These are phyloP conservation scores for Lathronympha strigana DNA, from an alignment of 2,888 invertebrate species.

Conservation along the genomic window DNA sequence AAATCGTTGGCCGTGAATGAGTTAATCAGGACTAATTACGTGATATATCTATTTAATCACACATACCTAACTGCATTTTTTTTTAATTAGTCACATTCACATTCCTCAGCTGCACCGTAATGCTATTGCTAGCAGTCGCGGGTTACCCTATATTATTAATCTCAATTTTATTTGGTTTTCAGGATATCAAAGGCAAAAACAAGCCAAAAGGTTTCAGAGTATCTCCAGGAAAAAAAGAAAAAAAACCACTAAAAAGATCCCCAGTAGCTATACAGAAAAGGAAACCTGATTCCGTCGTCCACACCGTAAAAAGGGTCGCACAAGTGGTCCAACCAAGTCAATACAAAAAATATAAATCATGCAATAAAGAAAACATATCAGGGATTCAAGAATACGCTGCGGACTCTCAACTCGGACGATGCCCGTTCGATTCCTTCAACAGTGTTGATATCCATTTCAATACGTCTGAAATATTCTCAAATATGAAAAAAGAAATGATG, in stretches of 20 bases:
- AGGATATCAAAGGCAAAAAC: conserved; percentile 66
- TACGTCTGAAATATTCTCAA: conserved; percentile 74
- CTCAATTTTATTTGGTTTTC: conserved; percentile 39
- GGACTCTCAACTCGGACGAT: conserved; percentile 55
- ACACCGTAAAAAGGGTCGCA: conserved; percentile 61
- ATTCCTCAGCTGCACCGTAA: too few species aligned
- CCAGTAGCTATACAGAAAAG: conserved; percentile 71
- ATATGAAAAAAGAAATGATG: conserved; percentile 58
- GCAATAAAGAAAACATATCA: conserved; percentile 63
- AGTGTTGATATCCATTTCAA: conserved; percentile 68
- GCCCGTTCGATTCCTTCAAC: conserved; percentile 71
- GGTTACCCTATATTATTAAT: too few species aligned
- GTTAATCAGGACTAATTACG: too few species aligned
- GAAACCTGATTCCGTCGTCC: conserved; percentile 65
- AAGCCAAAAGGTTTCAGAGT: conserved; percentile 62
- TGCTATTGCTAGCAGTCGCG: too few species aligned
- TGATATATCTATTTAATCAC: too few species aligned
- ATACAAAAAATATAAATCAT: conserved; percentile 54
- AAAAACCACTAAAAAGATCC: conserved; percentile 68
- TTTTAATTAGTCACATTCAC: too few species aligned
- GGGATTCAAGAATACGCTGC: conserved; percentile 57
- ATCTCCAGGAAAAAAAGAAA: conserved; percentile 75
- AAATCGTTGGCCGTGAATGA: too few species aligned
- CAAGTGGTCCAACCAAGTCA: conserved; percentile 59
- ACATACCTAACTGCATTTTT: too few species aligned